Percentiles rank a stretch among this genome's conserved stretches.
phyloP scores from a whole-genome alignment of 2,888 invertebrate genomes.

The Drosophila acutilabella region DNA sequence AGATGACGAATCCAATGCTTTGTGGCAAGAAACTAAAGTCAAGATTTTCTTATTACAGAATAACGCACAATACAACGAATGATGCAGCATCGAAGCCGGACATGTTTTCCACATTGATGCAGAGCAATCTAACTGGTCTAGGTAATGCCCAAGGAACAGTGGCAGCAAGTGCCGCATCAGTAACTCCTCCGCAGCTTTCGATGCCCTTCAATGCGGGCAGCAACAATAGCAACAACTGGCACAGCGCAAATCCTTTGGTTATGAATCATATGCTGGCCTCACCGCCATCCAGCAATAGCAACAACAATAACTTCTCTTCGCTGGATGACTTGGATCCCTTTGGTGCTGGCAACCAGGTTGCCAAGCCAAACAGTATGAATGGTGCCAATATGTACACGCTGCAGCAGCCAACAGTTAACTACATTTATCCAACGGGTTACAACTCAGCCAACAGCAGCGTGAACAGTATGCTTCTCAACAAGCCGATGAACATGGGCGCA shows the following conservation, averaged over 20 bases:
- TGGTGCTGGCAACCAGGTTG: slow-evolving; percentile 36
- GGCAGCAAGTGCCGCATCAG: slow-evolving; percentile 54
- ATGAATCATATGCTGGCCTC: slow-evolving; percentile 81
- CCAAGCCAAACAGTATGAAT: slow-evolving; percentile 52
- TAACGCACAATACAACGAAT: slow-evolving; percentile 69
- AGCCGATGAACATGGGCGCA: slow-evolving; percentile 43
- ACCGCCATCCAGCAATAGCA: slow-evolving; percentile 68
- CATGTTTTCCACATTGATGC: slow-evolving; percentile 79
- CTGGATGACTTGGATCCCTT: slow-evolving; percentile 82
- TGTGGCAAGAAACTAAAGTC: slow-evolving; percentile 9
- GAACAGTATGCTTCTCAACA: slow-evolving; percentile 56
- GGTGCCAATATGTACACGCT: slow-evolving; percentile 75
- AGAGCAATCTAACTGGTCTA: slow-evolving; percentile 68
- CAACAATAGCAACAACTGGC: slow-evolving; percentile 56
- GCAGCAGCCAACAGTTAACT: slow-evolving; percentile 80
- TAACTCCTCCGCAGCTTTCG: slow-evolving; percentile 30
- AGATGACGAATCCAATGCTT: slow-evolving; percentile 22
- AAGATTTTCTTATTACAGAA: slow-evolving; percentile 63
- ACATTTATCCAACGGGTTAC: slow-evolving; percentile 78
- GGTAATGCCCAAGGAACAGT: slow-evolving; percentile 22
- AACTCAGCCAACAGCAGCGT: slow-evolving; percentile 55
- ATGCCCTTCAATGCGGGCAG: slow-evolving; percentile 30
- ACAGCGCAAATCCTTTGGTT: slow-evolving; percentile 82
- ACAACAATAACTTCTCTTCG: slow-evolving; percentile 79
- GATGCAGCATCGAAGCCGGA: slow-evolving; percentile 70